Base-by-base conservation (phyloP, 2,113 vertebrate species). In the Leucopternis melanops region DNA sequence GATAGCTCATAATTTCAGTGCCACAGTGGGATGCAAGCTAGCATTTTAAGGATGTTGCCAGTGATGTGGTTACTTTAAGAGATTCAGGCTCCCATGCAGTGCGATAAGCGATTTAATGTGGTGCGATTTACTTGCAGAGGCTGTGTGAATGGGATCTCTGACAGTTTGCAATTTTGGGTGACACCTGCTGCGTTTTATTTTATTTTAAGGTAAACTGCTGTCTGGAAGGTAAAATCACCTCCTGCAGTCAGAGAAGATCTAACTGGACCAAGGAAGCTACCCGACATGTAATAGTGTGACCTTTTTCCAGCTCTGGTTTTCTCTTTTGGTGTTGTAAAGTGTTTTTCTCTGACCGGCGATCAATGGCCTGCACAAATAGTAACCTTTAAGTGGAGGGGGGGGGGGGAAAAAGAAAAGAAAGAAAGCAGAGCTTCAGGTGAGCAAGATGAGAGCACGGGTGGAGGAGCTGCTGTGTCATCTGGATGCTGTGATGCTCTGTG, bases 231-330 rank as follows among this genome's bases (percentile, higher is more conserved):
- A 70, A 69, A 94, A 77, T 84, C 19, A 45, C 42, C 38, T 93
- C 67, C 67, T 75, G 54, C 70, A 61, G 66, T 61, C 86, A 89
- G 45, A 77, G 52, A 26, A 59, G 49, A 45, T 65, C 65, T 91
- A 67, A 81, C 44, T 72, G 88, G 73, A 71, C 66, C 65, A 82
- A 87, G 58, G 34, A 72, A 81, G 57, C 45, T 87, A 72, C 21
- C 16, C 0, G 2, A 57, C 11, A 6, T 21, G 31, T 67, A 89
- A 52, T 20, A 57, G 61, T 1, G 32, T 72, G 77, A 87, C 74
- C 81, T 94, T 96, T 83, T 72, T 79, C 57, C 70, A 75, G 44
- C 78, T 94, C 66, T 73, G 19, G 23, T 89, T 91, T 90, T 94
- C 49, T 88, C 15, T 62, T 86, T 58, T 0, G 2, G 31, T 61